Conservation (phyloP, 2,888 invertebrate genomes). For the Tipula unca region DNA sequence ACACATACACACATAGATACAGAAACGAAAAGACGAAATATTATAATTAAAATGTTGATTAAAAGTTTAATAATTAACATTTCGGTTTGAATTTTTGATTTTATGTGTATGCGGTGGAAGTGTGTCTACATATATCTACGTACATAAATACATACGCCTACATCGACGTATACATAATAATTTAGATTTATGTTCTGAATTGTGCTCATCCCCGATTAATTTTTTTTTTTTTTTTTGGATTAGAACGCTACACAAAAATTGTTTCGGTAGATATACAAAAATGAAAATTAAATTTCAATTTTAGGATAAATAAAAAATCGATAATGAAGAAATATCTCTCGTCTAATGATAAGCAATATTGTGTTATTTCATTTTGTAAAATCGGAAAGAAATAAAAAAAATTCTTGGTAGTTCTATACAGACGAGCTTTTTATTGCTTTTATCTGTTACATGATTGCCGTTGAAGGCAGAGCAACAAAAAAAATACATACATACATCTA, state of each 20-base stretch:
- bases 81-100: not conserved
- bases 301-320: not conserved
- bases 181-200: not conserved
- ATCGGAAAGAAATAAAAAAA: not conserved
- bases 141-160: not conserved
- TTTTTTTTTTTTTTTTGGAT: not conserved
- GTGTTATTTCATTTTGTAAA: not conserved
- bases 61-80: constrained; percentile 14
- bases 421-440: not conserved
- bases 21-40: not conserved
- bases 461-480: not conserved
- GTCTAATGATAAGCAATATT: not conserved
- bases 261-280: not conserved
- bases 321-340: not conserved
- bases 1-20: not conserved
- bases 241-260: not conserved
- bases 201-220: not conserved
- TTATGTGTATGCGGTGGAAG: not conserved
- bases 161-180: not conserved
- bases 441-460: not conserved
- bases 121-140: not conserved
- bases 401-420: not conserved
- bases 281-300: not conserved
- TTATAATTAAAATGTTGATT: constrained; percentile 8
- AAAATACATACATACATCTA: not conserved